Conservation (phyloP, 2,888 invertebrate species). For the Poecilobothrus nobilitatus region DNA sequence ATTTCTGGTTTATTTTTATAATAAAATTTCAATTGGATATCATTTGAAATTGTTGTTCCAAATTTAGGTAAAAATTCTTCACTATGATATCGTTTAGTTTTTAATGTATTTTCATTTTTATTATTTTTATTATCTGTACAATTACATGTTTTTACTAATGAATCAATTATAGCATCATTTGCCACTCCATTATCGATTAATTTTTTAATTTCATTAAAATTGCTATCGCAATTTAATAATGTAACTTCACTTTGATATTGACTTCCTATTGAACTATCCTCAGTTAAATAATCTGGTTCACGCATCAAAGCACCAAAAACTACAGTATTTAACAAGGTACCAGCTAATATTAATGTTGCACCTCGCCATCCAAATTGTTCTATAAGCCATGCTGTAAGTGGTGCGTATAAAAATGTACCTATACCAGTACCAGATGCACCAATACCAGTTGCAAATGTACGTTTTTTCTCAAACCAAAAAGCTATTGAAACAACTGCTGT, state of each 20-base stretch:
- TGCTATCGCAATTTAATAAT: constrained; percentile 43
- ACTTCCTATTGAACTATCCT: constrained; percentile 42
- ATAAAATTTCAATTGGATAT: neutral
- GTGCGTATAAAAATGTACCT: constrained; percentile 81
- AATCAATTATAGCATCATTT: constrained; percentile 41
- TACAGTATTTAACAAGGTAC: constrained; percentile 74
- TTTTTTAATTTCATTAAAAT: constrained; percentile 50
- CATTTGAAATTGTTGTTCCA: neutral
- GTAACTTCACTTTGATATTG: constrained; percentile 44
- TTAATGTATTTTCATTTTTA: constrained; percentile 32
- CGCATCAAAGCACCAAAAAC: constrained; percentile 81
- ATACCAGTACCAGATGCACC: constrained; percentile 84
- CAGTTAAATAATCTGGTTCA: constrained; percentile 69
- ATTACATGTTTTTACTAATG: constrained; percentile 42
- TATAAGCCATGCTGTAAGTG: constrained; percentile 68
- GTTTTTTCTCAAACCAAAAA: constrained; percentile 84
- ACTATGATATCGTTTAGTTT: constrained; percentile 38
- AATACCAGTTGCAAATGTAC: constrained; percentile 76
- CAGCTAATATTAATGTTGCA: constrained; percentile 69
- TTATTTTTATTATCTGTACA: constrained; percentile 44
- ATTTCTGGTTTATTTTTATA: constrained; percentile 33
- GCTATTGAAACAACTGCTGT: constrained; percentile 79
- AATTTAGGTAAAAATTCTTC: constrained; percentile 41
- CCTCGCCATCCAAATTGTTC: constrained; percentile 79
- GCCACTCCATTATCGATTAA: constrained; percentile 59